phyloP scores from a whole-genome alignment of 2,888 invertebrate species.

The Lasioglossum vierecki region DNA sequence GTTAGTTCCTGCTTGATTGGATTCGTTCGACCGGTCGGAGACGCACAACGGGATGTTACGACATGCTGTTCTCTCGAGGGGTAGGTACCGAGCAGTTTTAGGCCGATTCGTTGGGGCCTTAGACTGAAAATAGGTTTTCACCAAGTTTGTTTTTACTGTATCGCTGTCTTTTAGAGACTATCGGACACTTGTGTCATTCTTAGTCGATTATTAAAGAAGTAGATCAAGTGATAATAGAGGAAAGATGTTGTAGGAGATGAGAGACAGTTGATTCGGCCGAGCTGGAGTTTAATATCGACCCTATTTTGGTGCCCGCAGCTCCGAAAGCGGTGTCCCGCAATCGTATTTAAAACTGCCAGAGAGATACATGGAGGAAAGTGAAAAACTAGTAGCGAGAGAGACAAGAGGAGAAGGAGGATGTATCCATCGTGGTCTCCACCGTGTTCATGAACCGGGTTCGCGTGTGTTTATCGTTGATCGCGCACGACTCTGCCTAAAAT shows the following conservation, averaged over 20 bases:
- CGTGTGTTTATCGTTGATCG: conserved; percentile 45
- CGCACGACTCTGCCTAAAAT: conserved; percentile 66
- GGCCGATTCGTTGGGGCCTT: background rate
- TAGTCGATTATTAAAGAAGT: background rate
- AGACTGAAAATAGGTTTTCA: background rate
- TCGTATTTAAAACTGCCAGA: background rate
- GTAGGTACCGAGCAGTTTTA: background rate
- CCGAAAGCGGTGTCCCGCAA: background rate
- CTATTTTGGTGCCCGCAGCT: background rate
- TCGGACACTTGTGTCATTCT: background rate
- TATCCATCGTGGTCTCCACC: conserved; percentile 9
- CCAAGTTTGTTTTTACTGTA: background rate
- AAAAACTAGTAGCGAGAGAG: background rate
- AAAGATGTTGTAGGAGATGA: background rate
- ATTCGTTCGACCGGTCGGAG: background rate
- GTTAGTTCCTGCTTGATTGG: conserved; percentile 4
- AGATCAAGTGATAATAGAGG: background rate
- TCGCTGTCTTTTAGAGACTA: background rate
- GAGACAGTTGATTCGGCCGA: background rate
- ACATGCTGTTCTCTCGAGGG: background rate
- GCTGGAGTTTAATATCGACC: background rate
- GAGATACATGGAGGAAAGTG: background rate
- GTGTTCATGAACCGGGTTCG: conserved; percentile 36
- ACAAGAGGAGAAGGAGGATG: background rate
- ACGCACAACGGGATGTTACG: background rate